A percentile compares a stretch with the other conserved stretches of the same genome.
Evolutionary conservation across 2,113 vertebrate genomes (phyloP).

Genomic region (Cyanistes caeruleus): DNA sequence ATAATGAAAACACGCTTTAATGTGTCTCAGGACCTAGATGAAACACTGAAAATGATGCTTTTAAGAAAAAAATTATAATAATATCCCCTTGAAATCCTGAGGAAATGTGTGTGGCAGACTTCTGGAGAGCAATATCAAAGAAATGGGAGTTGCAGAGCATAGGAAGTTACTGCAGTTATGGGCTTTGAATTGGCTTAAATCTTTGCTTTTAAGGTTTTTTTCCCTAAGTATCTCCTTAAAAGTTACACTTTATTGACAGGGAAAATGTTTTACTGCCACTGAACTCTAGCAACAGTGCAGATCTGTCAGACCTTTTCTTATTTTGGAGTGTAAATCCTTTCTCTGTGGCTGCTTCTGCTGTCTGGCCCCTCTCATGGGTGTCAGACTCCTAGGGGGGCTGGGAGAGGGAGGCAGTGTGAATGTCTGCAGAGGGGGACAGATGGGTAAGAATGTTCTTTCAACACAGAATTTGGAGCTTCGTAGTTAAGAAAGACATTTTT

Average conservation of each 20-base stretch:
- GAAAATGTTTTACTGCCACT: neutral
- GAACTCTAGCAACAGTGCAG: neutral
- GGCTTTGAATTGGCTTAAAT: slow-evolving; percentile 51
- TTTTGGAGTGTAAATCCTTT: slow-evolving; percentile 10
- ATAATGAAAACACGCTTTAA: slow-evolving; percentile 25
- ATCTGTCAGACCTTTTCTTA: neutral
- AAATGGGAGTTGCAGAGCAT: slow-evolving; percentile 19
- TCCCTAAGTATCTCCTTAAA: slow-evolving; percentile 8
- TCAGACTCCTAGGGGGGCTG: neutral
- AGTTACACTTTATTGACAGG: slow-evolving; percentile 52
- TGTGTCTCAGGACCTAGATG: slow-evolving; percentile 50
- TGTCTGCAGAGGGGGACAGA: neutral
- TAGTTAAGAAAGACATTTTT: neutral
- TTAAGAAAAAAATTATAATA: slow-evolving; percentile 47
- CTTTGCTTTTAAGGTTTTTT: slow-evolving; percentile 53
- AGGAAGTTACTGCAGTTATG: slow-evolving; percentile 23
- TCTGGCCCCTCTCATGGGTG: neutral
- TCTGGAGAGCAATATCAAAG: slow-evolving; percentile 60
- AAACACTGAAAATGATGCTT: slow-evolving; percentile 60
- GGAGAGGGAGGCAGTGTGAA: neutral
- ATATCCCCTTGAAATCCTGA: slow-evolving; percentile 34
- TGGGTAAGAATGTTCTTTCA: neutral
- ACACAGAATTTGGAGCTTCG: neutral
- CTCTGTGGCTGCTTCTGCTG: neutral
- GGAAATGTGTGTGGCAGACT: neutral